These are phyloP conservation scores for Danio albolineatus DNA, from an alignment of 2,797 vertebrate species.

Conservation along the genomic window DNA sequence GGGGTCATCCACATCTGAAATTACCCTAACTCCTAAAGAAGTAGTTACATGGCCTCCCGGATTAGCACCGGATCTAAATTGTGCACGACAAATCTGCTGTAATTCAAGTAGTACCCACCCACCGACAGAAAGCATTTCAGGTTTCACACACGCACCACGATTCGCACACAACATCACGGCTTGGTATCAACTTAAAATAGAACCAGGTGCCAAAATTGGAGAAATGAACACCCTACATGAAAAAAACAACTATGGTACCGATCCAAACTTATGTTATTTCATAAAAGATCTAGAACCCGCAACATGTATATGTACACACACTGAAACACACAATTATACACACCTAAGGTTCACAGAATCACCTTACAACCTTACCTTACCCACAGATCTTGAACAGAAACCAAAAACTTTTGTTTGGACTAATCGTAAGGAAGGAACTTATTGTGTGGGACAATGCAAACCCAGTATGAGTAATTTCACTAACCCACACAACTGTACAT, in stretches of 20 bases:
- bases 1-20: background rate
- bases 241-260: background rate
- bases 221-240: background rate
- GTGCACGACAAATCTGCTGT: background rate
- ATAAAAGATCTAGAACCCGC: background rate
- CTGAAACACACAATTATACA: background rate
- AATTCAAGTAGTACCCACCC: background rate
- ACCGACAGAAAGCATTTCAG: background rate
- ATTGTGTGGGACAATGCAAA: background rate
- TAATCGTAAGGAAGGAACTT: background rate
- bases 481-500: background rate
- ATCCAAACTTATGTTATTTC: background rate
- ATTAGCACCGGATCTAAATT: background rate
- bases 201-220: background rate
- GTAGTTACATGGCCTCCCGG: background rate
- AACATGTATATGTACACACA: background rate
- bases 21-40: background rate
- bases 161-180: background rate
- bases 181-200: conserved; percentile 9
- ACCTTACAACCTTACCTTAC: background rate
- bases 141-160: background rate
- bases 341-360: background rate
- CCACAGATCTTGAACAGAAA: background rate
- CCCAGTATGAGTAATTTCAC: background rate
- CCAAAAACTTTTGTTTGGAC: background rate